Percentiles rank a stretch among this genome's conserved stretches.
phyloP scores from a whole-genome alignment of 2,888 invertebrate species.

The Eristalis tenax region DNA sequence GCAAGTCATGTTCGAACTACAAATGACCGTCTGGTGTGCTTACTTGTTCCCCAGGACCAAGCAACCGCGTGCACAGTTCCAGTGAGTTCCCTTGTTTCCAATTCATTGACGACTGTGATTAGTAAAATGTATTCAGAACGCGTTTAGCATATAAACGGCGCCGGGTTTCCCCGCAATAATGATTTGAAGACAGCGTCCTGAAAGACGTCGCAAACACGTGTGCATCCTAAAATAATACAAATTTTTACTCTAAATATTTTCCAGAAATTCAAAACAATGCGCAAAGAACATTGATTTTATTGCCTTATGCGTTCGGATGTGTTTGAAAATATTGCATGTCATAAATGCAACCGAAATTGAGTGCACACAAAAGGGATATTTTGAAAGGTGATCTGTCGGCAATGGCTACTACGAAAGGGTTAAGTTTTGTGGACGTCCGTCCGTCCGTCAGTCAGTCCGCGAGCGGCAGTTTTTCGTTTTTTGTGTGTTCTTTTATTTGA shows the following conservation, averaged over 20 bases:
- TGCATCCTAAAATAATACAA: background rate
- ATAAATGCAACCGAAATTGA: constrained; percentile 22
- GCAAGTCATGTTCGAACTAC: constrained; percentile 18
- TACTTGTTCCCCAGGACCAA: constrained; percentile 2
- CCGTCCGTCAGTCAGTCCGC: background rate
- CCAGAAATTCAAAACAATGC: background rate
- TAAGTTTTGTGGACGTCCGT: background rate
- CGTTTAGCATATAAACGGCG: constrained; percentile 27
- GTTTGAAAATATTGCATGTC: constrained; percentile 9
- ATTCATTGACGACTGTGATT: constrained; percentile 25
- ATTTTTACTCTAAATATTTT: constrained; percentile 2
- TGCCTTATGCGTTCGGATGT: constrained; percentile 8
- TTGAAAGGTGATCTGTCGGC: background rate
- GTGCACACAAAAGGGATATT: constrained; percentile 6
- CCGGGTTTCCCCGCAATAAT: constrained; percentile 37
- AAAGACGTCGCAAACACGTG: background rate
- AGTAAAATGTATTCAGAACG: constrained; percentile 15
- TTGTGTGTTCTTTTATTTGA: constrained; percentile 6
- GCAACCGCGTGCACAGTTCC: background rate
- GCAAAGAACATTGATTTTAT: constrained; percentile 30
- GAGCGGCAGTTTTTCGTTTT: background rate
- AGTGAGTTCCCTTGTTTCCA: background rate
- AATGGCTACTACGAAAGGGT: constrained; percentile 12
- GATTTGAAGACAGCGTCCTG: background rate
- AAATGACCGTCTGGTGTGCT: background rate